Evolutionary conservation across 2,797 vertebrate species (phyloP), one percentile per base, ranked within the genome.

Genomic region (Labroides dimidiatus): DNA sequence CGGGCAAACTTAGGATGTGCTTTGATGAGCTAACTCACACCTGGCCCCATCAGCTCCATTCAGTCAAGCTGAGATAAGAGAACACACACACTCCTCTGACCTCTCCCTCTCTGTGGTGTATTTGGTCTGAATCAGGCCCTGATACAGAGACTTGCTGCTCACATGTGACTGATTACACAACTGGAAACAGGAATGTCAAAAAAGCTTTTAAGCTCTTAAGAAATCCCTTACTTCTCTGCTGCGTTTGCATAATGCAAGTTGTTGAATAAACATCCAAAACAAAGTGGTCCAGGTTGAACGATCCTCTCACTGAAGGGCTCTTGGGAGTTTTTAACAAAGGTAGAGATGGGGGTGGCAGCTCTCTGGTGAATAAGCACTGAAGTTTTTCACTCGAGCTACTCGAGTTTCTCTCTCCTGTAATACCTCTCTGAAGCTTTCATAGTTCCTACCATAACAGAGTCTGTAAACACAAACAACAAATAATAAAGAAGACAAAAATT

Each of bases 301-400:
- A 64, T 56, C 27, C 57, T n/a, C 71, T 80, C 51, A 49, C 20
- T 64, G 44, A 50, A 82, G 56, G 27, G 75, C 76, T 84, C 65
- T 58, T 69, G 71, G 81, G 79, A 85, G 61, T 76, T 76, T 76
- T 52, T 7, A 75, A 63, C 76, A 79, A 72, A 82, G 55, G 64
- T 50, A 52, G 21, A 61, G 50, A 37, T 15, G 43, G 72, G 70
- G 75, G 63, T 60, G 72, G 80, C 58, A 71, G 66, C 73, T 81
- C 81, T 84, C 74, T 73, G 76, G 75, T 80, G 77, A 58, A 48
- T 80, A 77, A 45, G 67, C 41, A 53, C 56, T 75, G 63, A 79
- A 78, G 77, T 69, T 80, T 55, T 50, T 70, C 21, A 62, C 52
- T 80, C 74, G 74, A 54, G 53, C 72, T n/a, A 45, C 36, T 8